These are phyloP conservation scores for Rhabdornis inornatus DNA, from an alignment of 2,113 vertebrate genomes.

Conservation along the genomic window DNA sequence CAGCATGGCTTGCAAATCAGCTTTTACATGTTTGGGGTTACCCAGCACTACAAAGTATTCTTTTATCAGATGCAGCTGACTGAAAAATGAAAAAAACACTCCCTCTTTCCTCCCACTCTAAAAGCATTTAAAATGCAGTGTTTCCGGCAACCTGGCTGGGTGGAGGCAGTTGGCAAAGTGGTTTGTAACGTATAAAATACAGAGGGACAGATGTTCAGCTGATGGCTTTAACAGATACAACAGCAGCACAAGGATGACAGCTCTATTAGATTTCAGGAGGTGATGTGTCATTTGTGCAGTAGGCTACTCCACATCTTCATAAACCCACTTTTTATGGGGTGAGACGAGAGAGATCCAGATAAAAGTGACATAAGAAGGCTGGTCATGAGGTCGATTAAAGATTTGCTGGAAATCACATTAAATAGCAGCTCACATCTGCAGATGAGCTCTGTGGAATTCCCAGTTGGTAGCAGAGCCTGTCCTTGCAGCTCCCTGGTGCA, in stretches of 20 bases:
- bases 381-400: background rate
- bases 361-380: slow-evolving; percentile 1
- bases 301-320: slow-evolving; percentile 50
- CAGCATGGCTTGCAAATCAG: background rate
- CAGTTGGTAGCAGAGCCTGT: background rate
- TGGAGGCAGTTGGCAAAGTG: slow-evolving; percentile 17
- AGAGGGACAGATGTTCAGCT: slow-evolving; percentile 23
- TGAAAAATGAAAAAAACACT: slow-evolving; percentile 45
- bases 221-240: slow-evolving; percentile 28
- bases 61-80: slow-evolving; percentile 62
- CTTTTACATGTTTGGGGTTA: slow-evolving; percentile 47
- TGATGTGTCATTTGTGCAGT: slow-evolving; percentile 39
- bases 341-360: slow-evolving; percentile 23
- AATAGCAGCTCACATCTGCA: background rate
- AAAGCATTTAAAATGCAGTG: background rate
- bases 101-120: slow-evolving; percentile 35
- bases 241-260: slow-evolving; percentile 15
- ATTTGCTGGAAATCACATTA: slow-evolving; percentile 26
- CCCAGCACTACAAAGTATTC: slow-evolving; percentile 34
- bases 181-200: background rate
- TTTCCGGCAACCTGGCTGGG: slow-evolving; percentile 23
- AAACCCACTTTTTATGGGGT: slow-evolving; percentile 46
- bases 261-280: slow-evolving; percentile 54
- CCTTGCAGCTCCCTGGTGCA: background rate
- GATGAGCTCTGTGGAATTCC: background rate